These are phyloP conservation scores for Calameuta filiformis DNA, from an alignment of 2,888 invertebrate genomes.

Conservation along the genomic window DNA sequence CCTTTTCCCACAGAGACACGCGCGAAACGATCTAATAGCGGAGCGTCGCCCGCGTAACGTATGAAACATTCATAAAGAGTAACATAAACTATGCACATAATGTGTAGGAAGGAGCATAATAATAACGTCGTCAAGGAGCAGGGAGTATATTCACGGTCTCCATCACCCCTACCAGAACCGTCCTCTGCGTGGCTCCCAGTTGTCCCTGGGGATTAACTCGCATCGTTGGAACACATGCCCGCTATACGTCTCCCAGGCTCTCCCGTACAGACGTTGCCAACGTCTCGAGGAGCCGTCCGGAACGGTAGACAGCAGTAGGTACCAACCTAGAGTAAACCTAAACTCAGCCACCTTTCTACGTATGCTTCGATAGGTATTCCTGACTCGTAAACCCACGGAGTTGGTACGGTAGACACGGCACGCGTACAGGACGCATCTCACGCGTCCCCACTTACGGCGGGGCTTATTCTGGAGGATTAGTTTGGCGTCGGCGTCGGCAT, in stretches of 20 bases:
- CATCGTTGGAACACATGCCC: slow-evolving; percentile 44
- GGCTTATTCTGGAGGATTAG: background rate
- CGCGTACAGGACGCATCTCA: background rate
- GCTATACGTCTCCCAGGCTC: slow-evolving; percentile 44
- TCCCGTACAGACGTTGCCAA: slow-evolving; percentile 32
- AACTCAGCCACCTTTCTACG: background rate
- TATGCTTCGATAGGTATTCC: background rate
- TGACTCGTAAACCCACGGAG: background rate
- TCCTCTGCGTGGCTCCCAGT: slow-evolving; percentile 38
- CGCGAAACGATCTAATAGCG: slow-evolving; percentile 21
- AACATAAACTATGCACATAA: slow-evolving; percentile 51
- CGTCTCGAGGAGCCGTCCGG: slow-evolving; percentile 45
- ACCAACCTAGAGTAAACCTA: background rate
- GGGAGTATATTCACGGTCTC: slow-evolving; percentile 40
- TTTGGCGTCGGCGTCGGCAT: background rate
- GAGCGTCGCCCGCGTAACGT: slow-evolving; percentile 14
- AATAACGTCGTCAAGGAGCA: slow-evolving; percentile 50
- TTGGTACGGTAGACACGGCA: background rate
- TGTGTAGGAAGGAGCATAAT: slow-evolving; percentile 43
- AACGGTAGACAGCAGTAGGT: background rate
- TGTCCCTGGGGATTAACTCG: slow-evolving; percentile 53
- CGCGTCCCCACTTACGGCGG: background rate
- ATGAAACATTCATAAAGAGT: slow-evolving; percentile 37
- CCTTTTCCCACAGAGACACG: background rate
- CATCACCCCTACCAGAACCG: slow-evolving; percentile 10